Base-by-base conservation (phyloP, 2,113 vertebrate species). In the Nothoprocta perdicaria region DNA sequence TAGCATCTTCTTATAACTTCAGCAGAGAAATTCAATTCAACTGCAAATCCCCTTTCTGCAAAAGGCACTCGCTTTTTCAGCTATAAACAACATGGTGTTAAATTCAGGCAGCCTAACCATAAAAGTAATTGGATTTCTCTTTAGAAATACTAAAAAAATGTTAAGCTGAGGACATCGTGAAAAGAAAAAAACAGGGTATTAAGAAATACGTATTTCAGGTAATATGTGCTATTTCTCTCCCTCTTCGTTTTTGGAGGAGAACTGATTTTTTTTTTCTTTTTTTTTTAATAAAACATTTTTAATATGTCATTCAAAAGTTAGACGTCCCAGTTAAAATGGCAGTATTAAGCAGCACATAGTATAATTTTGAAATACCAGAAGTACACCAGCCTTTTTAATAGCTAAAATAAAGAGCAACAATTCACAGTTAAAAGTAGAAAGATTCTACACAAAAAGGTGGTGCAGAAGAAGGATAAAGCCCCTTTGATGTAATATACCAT, bases 11-110 rank as follows among this genome's bases (percentile, higher is more conserved):
- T 90, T 95, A 89, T 95, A 96, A 96, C 94, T 96, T 95, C 95
- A 93, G 95, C 96, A 97, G 93, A 92, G 95, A 92, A 90, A 92
- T 94, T 92, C 95, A 92, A 96, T 91, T 92, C 94, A 97, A 87
- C 94, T 94, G 95, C 84, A 96, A 48, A 48, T 48, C 48, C 94
- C 91, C 95, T 97, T 97, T 97, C 96, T 96, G 96, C 96, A 97
- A 98, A 98, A 98, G 97, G 97, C 97, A 98, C 97, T 98, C 97
- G 55, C 97, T 96, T 95, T 96, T 93, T 96, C 97, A 96, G 96
- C 97, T 96, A 95, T 86, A 95, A 97, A 97, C 82, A 90, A 92
- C 13, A 94, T 88, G 90, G 85, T 92, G 96, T 96, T 86, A 93
- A 79, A 91, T 87, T 94, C 71, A 91, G 78, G 93, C 90, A 77